Evolutionary conservation across 2,797 vertebrate species (phyloP), one percentile per base, ranked within the genome.

Genomic region (Cichlasoma orientale): DNA sequence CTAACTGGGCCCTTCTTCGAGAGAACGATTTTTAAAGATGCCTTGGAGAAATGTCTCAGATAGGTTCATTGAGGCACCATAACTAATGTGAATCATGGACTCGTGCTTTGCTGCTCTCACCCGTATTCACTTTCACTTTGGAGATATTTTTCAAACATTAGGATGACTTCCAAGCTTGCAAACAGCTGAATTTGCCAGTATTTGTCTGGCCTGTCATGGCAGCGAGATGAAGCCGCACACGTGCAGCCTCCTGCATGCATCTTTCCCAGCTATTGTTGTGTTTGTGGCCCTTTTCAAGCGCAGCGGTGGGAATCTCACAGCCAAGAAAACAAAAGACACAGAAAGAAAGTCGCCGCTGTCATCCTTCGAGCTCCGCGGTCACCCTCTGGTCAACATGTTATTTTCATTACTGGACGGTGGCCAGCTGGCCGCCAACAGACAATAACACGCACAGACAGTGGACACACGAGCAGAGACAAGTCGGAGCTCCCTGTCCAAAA

Each of bases 331-430:
- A 83, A 84, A 86, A 81, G 85, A 84, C 74, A 85, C 58, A 85
- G 77, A 82, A 68, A 79, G 95, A 96, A 93, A 88, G 92, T 94
- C 94, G 83, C 92, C 74, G 80, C 74, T 96, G 95, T 94, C 95
- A 94, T 88, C 94, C 25, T 88, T 85, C 77, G 79, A 90, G 75
- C 82, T 86, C 83, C 84, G 91, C 61, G 85, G 93, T 90, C 94
- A 94, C 95, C 93, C 90, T 94, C 76, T 84, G 94, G 92, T 96
- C 95, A 96, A 94, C 92, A 93, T 95, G 95, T 96, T 97, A 94
- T 96, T 97, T 96, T 96, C 91, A 92, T 96, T 77, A 12, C 92
- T 96, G 96, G 96, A 96, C 80, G 74, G 2, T 4, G 52, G 95
- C 96, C 96, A 94, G 80, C 53, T 53, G 83, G 81, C 68, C 21